phyloP scores from a whole-genome alignment of 2,888 invertebrate genomes.

The Arge pagana region DNA sequence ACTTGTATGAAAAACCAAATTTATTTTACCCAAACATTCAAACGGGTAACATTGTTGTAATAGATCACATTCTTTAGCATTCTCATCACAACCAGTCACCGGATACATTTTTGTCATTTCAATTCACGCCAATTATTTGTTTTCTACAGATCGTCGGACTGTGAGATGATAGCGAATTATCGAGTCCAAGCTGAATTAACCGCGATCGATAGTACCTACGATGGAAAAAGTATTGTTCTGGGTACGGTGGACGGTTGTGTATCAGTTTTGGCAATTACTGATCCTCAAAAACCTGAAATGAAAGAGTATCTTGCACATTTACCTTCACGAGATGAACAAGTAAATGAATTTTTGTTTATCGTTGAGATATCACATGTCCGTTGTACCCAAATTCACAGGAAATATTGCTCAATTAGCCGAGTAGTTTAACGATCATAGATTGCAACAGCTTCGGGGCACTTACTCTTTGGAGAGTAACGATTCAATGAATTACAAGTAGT shows the following conservation, averaged over 20 bases:
- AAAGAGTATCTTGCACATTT: slow-evolving; percentile 67
- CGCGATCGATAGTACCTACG: slow-evolving; percentile 82
- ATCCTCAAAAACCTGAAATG: slow-evolving; percentile 70
- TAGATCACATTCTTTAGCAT: neutral
- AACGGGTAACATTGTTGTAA: too few relatives aligned
- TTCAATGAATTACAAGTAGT: too few relatives aligned
- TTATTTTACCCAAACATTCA: too few relatives aligned
- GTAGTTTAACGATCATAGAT: too few relatives aligned
- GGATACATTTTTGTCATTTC: neutral
- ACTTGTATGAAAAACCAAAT: too few relatives aligned
- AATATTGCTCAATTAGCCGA: too few relatives aligned
- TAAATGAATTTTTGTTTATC: too few relatives aligned
- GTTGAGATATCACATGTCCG: too few relatives aligned
- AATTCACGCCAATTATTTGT: neutral
- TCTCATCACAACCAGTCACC: neutral
- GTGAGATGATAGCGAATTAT: slow-evolving; percentile 91
- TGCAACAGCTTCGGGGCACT: too few relatives aligned
- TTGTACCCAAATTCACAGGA: too few relatives aligned
- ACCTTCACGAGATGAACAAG: slow-evolving; percentile 74
- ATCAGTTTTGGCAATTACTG: slow-evolving; percentile 83
- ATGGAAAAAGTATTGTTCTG: slow-evolving; percentile 81
- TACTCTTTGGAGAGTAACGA: too few relatives aligned
- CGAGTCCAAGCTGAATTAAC: slow-evolving; percentile 88
- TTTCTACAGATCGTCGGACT: slow-evolving; percentile 76
- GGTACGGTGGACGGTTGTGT: slow-evolving; percentile 94